These are phyloP conservation scores for Prunella fulvescens DNA, from an alignment of 2,113 vertebrate species.

Conservation along the genomic window DNA sequence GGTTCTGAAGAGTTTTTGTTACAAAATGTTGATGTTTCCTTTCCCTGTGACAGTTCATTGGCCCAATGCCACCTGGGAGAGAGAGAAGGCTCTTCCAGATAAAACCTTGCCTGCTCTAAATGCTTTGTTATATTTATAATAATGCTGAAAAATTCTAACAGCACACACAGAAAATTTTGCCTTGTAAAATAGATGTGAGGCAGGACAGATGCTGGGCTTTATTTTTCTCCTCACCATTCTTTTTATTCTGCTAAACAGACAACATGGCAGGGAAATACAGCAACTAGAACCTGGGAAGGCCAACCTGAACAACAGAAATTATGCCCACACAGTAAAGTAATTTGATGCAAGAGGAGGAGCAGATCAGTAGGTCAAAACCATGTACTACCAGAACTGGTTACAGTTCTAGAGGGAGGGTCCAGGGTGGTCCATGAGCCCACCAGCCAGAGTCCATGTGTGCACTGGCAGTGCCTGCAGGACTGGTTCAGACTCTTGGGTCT, in stretches of 20 bases:
- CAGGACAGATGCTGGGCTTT: background rate
- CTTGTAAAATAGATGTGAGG: background rate
- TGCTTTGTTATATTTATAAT: background rate
- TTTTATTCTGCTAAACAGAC: background rate
- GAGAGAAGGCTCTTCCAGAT: background rate
- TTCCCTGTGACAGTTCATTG: background rate
- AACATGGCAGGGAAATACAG: background rate
- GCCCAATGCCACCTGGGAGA: background rate
- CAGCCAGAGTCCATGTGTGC: background rate
- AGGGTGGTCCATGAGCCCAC: background rate
- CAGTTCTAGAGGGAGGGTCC: background rate
- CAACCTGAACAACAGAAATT: background rate
- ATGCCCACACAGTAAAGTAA: accelerated
- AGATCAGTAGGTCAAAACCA: background rate
- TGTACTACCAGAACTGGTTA: background rate
- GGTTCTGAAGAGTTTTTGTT: background rate
- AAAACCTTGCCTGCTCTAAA: background rate
- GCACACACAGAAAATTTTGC: background rate
- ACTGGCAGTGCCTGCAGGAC: background rate
- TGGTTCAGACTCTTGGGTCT: background rate
- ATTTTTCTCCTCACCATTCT: background rate
- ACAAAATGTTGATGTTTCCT: background rate
- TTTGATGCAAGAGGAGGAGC: background rate
- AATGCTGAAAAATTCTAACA: background rate
- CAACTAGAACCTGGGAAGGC: background rate